Evolutionary conservation across 2,797 vertebrate genomes (phyloP), one percentile per base, ranked within the genome.

Genomic region (Oophaga sylvatica): DNA sequence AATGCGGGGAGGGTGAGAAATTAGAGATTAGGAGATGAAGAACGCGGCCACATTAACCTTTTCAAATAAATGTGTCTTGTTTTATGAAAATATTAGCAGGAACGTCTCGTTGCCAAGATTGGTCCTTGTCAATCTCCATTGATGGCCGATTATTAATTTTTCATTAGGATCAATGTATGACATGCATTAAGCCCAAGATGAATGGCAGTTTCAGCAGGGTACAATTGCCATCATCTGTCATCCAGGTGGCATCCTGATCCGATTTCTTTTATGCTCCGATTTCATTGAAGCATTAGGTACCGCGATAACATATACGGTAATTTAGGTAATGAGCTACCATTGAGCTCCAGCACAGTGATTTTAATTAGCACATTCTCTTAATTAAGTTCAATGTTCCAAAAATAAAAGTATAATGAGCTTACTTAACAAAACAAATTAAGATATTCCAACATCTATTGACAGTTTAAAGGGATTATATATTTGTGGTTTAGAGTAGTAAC

Each of bases 141-240:
- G 80, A 80, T 73, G 79, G 79, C 71, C 13, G 75, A 80, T 86
- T 81, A 90, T 90, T 90, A 90, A 90, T 90, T 90, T 91, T 90
- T 89, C 88, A 90, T 90, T 91, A 90, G 83, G 31, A 88, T 87
- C 84, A 80, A 78, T 83, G 89, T 87, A 79, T 91, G 90, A 87
- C 90, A 89, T 76, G 82, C 87, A 87, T 90, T 90, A 88, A 79
- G 73, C 84, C n/a, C 78, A 80, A 87, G 90, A 91, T 89, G 88
- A 87, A 91, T 90, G 88, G 84, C 84, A 87, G 57, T 59, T 80
- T 56, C 75, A 56, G 75, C n/a, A 53, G 22, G 57, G 88, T 35
- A 62, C 76, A 88, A 91, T 91, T 91, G 89, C 78, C 76, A 15
- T 89, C 76, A 91, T 91, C 84, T 81, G 87, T 91, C 90, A 91